Percentiles rank a stretch among this genome's conserved stretches.
phyloP scores from a whole-genome alignment of 2,797 vertebrate genomes.

The Stomatorhinus walkeri region DNA sequence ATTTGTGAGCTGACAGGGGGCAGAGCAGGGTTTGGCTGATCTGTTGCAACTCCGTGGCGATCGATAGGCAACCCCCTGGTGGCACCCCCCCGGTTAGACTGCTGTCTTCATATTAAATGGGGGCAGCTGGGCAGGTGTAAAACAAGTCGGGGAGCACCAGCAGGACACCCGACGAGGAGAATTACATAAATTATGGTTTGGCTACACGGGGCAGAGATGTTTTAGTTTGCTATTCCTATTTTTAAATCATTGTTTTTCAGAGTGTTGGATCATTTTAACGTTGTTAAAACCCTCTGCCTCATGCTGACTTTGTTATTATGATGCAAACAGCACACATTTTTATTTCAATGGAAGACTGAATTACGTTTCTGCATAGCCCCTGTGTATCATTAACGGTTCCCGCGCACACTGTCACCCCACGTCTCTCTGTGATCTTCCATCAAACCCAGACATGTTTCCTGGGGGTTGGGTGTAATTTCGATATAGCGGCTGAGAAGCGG shows the following conservation, averaged over 20 bases:
- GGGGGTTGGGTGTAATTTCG: not conserved
- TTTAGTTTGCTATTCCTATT: not conserved
- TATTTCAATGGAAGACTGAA: not conserved
- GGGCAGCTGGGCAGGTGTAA: not conserved
- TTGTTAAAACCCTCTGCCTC: not conserved
- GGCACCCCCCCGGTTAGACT: not conserved
- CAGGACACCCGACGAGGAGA: not conserved
- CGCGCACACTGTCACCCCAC: not conserved
- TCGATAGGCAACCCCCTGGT: not conserved
- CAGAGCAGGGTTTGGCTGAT: not conserved
- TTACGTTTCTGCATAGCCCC: not conserved
- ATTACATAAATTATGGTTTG: not conserved
- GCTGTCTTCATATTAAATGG: not conserved
- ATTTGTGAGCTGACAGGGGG: not conserved
- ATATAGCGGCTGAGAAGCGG: not conserved
- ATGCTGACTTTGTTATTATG: not conserved
- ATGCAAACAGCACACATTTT: not conserved
- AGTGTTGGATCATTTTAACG: not conserved
- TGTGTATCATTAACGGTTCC: not conserved
- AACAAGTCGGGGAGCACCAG: not conserved
- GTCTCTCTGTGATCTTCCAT: not conserved
- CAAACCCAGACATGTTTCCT: not conserved
- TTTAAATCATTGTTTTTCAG: not conserved
- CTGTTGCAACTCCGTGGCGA: not conserved
- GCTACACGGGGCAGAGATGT: not conserved